Percentiles rank a stretch among this genome's conserved stretches.
Conservation (phyloP, 2,797 vertebrate genomes). For the Silurus aristotelis region DNA sequence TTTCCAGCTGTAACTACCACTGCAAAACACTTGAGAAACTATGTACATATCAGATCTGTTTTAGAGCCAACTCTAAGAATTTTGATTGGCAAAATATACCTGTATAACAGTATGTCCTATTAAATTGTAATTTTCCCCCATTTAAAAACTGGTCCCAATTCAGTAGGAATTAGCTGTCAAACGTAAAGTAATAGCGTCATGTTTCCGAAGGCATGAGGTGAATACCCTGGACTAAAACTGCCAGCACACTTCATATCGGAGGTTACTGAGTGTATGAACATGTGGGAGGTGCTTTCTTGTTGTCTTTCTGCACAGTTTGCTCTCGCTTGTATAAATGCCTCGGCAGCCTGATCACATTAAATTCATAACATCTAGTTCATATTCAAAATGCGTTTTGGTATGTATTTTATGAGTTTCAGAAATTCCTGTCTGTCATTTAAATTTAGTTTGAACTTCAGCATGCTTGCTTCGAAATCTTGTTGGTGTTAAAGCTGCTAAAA, state of each 20-base stretch:
- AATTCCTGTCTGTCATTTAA: background rate
- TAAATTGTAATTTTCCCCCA: background rate
- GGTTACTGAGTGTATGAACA: slow-evolving; percentile 3
- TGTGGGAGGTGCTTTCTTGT: slow-evolving; percentile 5
- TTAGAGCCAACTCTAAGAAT: background rate
- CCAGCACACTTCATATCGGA: background rate
- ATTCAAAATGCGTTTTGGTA: background rate
- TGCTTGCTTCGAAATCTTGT: background rate
- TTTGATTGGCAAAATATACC: background rate
- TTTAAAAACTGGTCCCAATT: background rate
- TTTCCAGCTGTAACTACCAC: background rate
- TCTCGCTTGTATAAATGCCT: background rate
- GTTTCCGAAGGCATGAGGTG: background rate
- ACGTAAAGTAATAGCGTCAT: background rate
- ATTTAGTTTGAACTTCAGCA: slow-evolving; percentile 1
- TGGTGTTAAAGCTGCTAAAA: slow-evolving; percentile 17
- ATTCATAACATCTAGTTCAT: background rate
- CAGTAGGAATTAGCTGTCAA: background rate
- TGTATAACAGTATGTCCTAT: background rate
- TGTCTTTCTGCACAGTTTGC: background rate
- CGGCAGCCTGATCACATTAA: background rate
- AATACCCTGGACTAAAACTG: background rate
- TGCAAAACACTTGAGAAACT: background rate
- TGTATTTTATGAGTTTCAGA: background rate
- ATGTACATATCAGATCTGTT: background rate